Conservation (phyloP, 2,113 vertebrate species). For the Megaceryle torquata region DNA sequence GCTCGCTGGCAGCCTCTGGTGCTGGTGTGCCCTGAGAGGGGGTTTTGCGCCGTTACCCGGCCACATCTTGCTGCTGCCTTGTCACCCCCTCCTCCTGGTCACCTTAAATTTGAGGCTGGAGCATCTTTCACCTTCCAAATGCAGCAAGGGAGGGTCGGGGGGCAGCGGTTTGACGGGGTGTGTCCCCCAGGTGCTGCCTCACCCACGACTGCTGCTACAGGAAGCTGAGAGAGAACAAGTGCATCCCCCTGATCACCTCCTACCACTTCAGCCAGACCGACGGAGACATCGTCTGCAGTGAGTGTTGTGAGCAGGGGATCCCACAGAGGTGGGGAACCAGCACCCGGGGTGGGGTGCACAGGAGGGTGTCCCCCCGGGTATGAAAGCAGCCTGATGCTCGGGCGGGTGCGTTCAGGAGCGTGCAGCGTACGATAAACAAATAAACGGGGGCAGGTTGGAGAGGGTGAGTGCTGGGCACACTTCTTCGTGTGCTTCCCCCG, state of each 20-base stretch:
- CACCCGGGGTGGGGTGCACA: not conserved
- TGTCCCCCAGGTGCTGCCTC: slow-evolving; percentile 52
- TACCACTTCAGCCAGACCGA: not conserved
- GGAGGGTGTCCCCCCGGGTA: not conserved
- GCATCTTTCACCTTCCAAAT: not conserved
- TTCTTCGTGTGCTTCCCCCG: rapidly evolving
- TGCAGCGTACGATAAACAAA: rapidly evolving
- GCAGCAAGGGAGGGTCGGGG: not conserved
- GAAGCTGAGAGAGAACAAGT: not conserved
- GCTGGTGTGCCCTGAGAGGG: not conserved
- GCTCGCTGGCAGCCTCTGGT: rapidly evolving
- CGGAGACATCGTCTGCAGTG: not conserved
- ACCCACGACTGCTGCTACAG: slow-evolving; percentile 64
- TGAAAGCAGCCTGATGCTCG: not conserved
- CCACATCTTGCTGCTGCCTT: not conserved
- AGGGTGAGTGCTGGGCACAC: rapidly evolving
- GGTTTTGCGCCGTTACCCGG: rapidly evolving
- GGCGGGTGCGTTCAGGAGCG: rapidly evolving
- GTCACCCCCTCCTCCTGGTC: rapidly evolving
- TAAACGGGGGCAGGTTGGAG: rapidly evolving
- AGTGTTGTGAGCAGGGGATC: not conserved
- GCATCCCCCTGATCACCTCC: slow-evolving; percentile 44
- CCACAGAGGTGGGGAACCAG: not conserved
- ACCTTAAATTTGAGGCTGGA: not conserved
- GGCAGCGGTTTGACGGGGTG: rapidly evolving